Conservation (phyloP, 2,797 vertebrate genomes). For the Eleutherodactylus coqui region DNA sequence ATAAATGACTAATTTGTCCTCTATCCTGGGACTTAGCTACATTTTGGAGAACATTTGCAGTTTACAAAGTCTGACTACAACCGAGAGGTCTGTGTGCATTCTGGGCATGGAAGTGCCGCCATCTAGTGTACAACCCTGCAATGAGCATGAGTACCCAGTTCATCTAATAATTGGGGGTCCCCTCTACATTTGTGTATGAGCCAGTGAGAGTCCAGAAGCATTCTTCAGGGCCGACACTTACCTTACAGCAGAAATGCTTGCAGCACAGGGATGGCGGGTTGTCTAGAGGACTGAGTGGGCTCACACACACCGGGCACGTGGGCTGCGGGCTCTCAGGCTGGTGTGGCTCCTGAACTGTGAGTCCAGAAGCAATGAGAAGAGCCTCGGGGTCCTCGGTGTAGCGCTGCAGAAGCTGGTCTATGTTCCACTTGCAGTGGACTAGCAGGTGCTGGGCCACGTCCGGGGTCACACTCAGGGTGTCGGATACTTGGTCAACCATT, state of each 20-base stretch:
- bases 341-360: constrained; percentile 80
- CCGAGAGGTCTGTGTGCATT: too few species aligned
- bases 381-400: constrained; percentile 85
- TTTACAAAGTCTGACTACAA: too few species aligned
- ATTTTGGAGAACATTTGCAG: too few species aligned
- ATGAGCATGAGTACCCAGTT: too few species aligned
- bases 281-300: constrained; percentile 73
- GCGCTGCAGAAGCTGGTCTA: constrained; percentile 87
- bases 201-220: background rate
- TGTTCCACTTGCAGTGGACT: constrained; percentile 90
- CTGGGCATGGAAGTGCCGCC: too few species aligned
- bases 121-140: too few species aligned
- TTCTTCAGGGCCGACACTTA: constrained; percentile 67
- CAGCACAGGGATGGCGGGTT: constrained; percentile 85
- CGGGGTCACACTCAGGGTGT: constrained; percentile 82
- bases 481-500: constrained; percentile 88
- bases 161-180: too few species aligned
- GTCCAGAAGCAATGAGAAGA: constrained; percentile 83
- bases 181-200: too few species aligned
- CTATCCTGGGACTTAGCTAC: too few species aligned
- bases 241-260: constrained; percentile 93
- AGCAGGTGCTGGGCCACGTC: constrained; percentile 89
- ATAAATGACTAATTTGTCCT: too few species aligned
- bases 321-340: constrained; percentile 69
- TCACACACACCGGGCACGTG: constrained; percentile 87